These are phyloP conservation scores for Drosophila bipectinata DNA, from an alignment of 1,140 invertebrate genomes.

Conservation along the genomic window DNA sequence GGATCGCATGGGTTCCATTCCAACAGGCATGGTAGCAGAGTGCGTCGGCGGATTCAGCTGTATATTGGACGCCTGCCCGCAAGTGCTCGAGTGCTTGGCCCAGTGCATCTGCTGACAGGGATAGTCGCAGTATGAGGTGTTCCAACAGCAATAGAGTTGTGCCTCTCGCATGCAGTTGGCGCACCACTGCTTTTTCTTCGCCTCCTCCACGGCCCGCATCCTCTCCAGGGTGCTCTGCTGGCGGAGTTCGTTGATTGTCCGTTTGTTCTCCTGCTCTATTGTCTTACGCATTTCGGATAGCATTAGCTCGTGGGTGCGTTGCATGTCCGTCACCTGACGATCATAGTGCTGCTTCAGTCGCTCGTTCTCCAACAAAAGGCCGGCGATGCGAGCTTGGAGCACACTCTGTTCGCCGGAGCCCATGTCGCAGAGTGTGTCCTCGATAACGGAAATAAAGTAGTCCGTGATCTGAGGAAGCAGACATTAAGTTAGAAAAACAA, in stretches of 20 bases:
- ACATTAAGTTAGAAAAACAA: not conserved
- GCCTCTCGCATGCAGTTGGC: slow-evolving; percentile 93
- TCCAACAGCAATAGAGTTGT: slow-evolving; percentile 97
- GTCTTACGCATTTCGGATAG: slow-evolving; percentile 87
- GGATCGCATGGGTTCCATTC: slow-evolving; percentile 8
- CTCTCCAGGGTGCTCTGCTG: slow-evolving; percentile 87
- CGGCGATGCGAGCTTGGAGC: slow-evolving; percentile 86
- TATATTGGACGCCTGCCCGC: slow-evolving; percentile 43
- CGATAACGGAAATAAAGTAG: slow-evolving; percentile 86
- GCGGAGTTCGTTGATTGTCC: slow-evolving; percentile 86
- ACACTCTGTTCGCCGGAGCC: slow-evolving; percentile 79
- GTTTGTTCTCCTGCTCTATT: slow-evolving; percentile 88
- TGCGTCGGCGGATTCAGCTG: slow-evolving; percentile 3
- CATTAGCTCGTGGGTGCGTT: slow-evolving; percentile 83
- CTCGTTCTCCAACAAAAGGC: slow-evolving; percentile 87
- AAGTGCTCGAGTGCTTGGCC: slow-evolving; percentile 85
- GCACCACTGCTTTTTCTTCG: slow-evolving; percentile 95
- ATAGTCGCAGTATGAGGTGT: slow-evolving; percentile 96
- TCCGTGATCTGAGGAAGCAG: slow-evolving; percentile 82
- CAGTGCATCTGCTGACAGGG: slow-evolving; percentile 91
- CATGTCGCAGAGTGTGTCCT: slow-evolving; percentile 86
- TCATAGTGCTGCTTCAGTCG: slow-evolving; percentile 86
- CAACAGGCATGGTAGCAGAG: not conserved
- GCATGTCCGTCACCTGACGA: slow-evolving; percentile 84
- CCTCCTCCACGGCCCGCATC: slow-evolving; percentile 88